Conservation (phyloP, 2,113 vertebrate genomes). For the Ceyx cyanopectus region DNA sequence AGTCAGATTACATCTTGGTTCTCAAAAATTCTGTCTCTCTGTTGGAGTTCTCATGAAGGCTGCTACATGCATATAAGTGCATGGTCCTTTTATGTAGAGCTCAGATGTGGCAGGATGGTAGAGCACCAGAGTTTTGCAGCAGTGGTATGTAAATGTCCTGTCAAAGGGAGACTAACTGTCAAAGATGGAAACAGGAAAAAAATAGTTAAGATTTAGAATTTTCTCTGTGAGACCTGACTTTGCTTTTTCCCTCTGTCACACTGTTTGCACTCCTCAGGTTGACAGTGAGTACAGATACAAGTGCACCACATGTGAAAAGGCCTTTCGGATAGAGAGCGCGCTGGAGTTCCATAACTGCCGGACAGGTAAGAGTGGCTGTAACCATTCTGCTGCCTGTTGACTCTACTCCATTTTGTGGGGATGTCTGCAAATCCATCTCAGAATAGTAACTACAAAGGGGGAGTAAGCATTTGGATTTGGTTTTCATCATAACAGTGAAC, state of each 20-base stretch:
- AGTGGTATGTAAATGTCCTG: neutral
- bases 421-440: neutral
- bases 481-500: neutral
- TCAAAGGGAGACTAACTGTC: neutral
- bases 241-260: neutral
- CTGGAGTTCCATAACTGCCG: constrained; percentile 98
- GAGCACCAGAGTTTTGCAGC: neutral
- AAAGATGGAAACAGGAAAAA: neutral
- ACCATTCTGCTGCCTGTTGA: neutral
- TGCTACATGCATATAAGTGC: neutral
- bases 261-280: constrained; percentile 75
- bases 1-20: neutral
- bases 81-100: neutral
- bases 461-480: neutral
- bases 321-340: constrained; percentile 94
- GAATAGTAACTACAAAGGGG: neutral
- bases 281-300: constrained; percentile 92
- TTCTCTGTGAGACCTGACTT: neutral
- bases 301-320: constrained; percentile 92
- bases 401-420: neutral
- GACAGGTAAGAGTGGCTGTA: constrained; percentile 83
- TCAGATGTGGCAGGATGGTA: neutral
- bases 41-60: neutral
- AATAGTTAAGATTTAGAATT: neutral
- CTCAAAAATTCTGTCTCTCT: neutral